Conservation (phyloP, 2,797 vertebrate species). For the Odontamblyopus rebecca region DNA sequence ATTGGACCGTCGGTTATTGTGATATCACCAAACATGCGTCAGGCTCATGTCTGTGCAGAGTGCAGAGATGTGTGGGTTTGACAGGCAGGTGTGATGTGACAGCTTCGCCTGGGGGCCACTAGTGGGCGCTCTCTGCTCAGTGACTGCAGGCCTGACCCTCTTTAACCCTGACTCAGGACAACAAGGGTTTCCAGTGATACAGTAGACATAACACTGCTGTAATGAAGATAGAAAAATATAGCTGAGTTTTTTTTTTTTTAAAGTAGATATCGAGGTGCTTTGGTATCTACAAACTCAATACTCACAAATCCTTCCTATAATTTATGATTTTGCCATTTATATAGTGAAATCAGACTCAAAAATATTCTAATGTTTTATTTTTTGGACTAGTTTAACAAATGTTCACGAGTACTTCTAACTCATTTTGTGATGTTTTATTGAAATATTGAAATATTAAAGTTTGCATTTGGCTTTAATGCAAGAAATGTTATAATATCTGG, state of each 20-base stretch:
- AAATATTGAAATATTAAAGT: too few species aligned
- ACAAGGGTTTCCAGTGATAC: neutral
- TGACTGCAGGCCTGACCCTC: slow-evolving; percentile 7
- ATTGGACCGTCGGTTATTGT: neutral
- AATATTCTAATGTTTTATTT: neutral
- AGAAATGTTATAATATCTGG: too few species aligned
- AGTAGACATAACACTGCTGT: too few species aligned
- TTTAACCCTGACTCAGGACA: neutral
- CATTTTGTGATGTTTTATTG: too few species aligned
- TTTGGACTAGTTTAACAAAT: neutral
- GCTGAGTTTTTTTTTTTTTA: too few species aligned
- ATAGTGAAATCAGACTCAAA: neutral
- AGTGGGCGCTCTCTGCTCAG: slow-evolving; percentile 69
- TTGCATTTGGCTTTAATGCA: too few species aligned
- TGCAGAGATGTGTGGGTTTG: neutral
- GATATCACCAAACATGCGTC: neutral
- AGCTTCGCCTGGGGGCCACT: slow-evolving; percentile 61
- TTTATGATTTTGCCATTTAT: neutral
- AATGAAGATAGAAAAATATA: too few species aligned
- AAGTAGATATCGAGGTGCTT: too few species aligned
- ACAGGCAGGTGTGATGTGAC: slow-evolving; percentile 14
- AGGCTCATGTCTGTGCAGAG: neutral
- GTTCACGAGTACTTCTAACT: neutral
- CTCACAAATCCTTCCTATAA: neutral
- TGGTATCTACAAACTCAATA: neutral